Conservation (phyloP, 2,888 invertebrate genomes). For the Leucophenga maculata region DNA sequence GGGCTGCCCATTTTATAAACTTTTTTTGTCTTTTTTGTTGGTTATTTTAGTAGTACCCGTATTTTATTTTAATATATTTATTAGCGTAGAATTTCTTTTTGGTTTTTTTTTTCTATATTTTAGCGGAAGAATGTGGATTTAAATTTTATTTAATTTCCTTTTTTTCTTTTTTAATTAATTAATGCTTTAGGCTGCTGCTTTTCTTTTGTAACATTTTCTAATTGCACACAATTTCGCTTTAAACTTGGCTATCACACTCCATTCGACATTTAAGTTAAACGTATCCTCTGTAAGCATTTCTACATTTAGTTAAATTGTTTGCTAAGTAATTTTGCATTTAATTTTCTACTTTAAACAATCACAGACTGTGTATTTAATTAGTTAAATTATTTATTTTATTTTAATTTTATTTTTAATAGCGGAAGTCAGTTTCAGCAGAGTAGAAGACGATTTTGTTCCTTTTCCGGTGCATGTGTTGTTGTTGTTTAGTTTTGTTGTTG, state of each 20-base stretch:
- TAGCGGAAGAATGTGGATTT: conserved; percentile 21
- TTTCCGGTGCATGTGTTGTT: conserved; percentile 11
- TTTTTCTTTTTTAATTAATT: too few relatives aligned
- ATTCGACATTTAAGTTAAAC: conserved; percentile 43
- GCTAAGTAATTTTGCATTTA: conserved; percentile 1
- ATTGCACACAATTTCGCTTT: conserved; percentile 42
- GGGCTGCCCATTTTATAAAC: neutral
- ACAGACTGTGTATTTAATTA: conserved; percentile 2
- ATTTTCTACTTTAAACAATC: conserved; percentile 21
- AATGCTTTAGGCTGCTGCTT: neutral
- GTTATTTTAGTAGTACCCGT: conserved; percentile 10
- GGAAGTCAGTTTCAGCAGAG: neutral
- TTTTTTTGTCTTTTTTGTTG: conserved; percentile 15
- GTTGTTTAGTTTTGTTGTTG: conserved; percentile 16
- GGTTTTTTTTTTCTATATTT: conserved; percentile 24
- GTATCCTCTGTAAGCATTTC: conserved; percentile 5
- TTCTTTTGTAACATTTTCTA: conserved; percentile 31
- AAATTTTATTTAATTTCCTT: neutral
- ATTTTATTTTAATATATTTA: neutral
- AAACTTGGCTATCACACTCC: conserved; percentile 45
- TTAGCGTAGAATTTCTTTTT: neutral
- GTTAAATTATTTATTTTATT: conserved; percentile 27
- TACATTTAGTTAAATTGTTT: conserved; percentile 7
- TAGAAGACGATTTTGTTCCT: neutral
- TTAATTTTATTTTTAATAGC: too few relatives aligned